Percentiles rank a stretch among this genome's conserved stretches.
These are phyloP conservation scores for Margaritifera margaritifera DNA, from an alignment of 2,888 invertebrate species.

Conservation along the genomic window DNA sequence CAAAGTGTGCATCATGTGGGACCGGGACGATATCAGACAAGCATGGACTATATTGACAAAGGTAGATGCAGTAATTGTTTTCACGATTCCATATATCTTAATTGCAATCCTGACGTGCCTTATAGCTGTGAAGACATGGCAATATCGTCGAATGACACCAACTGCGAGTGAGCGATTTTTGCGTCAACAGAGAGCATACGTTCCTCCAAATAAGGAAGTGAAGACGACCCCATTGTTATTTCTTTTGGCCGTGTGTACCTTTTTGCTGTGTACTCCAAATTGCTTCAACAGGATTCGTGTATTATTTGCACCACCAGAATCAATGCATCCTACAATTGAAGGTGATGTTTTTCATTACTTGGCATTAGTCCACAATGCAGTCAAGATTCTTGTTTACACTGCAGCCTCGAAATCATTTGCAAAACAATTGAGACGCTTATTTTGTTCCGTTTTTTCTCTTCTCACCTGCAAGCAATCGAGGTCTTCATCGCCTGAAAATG, in stretches of 20 bases:
- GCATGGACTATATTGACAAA: constrained; percentile 41
- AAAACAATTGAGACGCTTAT: constrained; percentile 16
- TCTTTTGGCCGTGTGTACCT: constrained; percentile 24
- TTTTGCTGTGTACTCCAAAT: constrained; percentile 35
- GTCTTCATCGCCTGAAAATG: no score
- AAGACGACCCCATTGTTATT: constrained; percentile 46
- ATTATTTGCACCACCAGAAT: constrained; percentile 8
- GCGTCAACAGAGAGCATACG: constrained; percentile 27
- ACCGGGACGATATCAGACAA: constrained; percentile 12
- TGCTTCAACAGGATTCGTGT: constrained; percentile 24
- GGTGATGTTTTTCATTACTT: constrained; percentile 26
- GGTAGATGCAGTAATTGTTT: constrained; percentile 55
- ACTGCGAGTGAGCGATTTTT: constrained; percentile 28
- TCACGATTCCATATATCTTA: constrained; percentile 46
- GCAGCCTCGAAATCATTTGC: constrained; percentile 28
- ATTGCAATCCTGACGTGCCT: constrained; percentile 50
- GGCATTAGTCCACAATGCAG: constrained; percentile 23
- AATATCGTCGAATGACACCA: constrained; percentile 43
- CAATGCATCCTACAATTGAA: neutral
- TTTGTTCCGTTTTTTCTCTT: constrained; percentile 8
- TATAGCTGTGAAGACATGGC: constrained; percentile 46
- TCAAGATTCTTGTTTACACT: constrained; percentile 31
- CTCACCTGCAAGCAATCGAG: no score
- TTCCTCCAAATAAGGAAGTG: constrained; percentile 42
- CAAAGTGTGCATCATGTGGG: neutral